These are phyloP conservation scores for Bursaphelenchus mucronatus DNA, from an alignment of 1,140 invertebrate genomes.

Conservation along the genomic window DNA sequence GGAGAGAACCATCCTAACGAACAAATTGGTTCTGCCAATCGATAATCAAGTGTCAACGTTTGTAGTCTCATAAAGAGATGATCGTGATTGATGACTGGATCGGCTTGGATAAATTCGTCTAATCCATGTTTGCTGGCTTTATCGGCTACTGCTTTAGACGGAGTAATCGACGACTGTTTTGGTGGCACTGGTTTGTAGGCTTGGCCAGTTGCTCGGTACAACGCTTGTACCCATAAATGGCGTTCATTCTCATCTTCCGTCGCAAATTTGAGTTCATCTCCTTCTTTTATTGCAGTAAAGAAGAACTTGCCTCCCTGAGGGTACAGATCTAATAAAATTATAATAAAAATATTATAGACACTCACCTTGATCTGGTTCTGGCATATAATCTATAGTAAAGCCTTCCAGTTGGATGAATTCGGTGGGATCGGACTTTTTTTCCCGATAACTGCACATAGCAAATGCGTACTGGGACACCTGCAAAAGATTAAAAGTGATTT, in stretches of 20 bases:
- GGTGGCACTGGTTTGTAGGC: slow-evolving; percentile 95
- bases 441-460: slow-evolving; percentile 98
- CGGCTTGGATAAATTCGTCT: slow-evolving; percentile 91
- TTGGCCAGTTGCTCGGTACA: slow-evolving; percentile 97
- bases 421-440: slow-evolving; percentile 96
- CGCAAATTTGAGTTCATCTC: slow-evolving; percentile 91
- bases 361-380: slow-evolving; percentile 78
- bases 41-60: slow-evolving; percentile 84
- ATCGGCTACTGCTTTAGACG: slow-evolving; percentile 67
- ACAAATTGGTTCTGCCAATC: slow-evolving; percentile 91
- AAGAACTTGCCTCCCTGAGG: slow-evolving; percentile 85
- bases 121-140: slow-evolving; percentile 94
- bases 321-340: slow-evolving; percentile 62
- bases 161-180: slow-evolving; percentile 62
- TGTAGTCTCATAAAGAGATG: slow-evolving; percentile 84
- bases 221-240: slow-evolving; percentile 91
- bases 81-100: slow-evolving; percentile 94
- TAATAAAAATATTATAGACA: slow-evolving; percentile 11
- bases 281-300: slow-evolving; percentile 96
- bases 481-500: no score
- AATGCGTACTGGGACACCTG: slow-evolving; percentile 96
- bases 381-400: slow-evolving; percentile 96
- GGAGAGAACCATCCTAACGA: slow-evolving; percentile 99
- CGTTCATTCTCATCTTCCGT: slow-evolving; percentile 97
- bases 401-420: slow-evolving; percentile 99